Evolutionary conservation across 2,888 invertebrate species (phyloP).

Genomic region (Chirona hameri): DNA sequence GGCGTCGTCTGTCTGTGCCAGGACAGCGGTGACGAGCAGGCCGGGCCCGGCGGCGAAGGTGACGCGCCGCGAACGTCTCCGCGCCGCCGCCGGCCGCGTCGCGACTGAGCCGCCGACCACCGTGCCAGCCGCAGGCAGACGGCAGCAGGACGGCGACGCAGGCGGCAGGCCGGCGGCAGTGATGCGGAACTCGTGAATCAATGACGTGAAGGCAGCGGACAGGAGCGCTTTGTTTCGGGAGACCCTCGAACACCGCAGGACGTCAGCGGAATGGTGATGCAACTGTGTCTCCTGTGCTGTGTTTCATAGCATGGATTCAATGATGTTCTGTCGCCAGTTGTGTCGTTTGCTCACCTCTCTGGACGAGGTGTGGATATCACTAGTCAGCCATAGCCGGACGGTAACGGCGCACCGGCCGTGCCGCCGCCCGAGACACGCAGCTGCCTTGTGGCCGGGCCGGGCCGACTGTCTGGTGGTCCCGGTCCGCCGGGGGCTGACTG

Average conservation of each 20-base stretch:
- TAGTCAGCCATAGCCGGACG: not conserved
- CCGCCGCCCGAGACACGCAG: too few relatives aligned
- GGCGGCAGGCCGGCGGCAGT: not conserved
- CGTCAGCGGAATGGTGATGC: too few relatives aligned
- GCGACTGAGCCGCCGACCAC: not conserved
- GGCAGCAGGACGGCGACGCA: not conserved
- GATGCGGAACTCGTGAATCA: not conserved
- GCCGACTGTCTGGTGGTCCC: not conserved
- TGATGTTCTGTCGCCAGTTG: too few relatives aligned
- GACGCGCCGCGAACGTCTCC: not conserved
- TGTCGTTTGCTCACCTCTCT: too few relatives aligned
- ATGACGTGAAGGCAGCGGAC: too few relatives aligned
- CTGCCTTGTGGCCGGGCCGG: not conserved
- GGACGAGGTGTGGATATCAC: not conserved
- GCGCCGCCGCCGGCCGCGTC: slow-evolving; percentile 9
- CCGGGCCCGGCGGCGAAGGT: not conserved
- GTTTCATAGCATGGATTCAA: too few relatives aligned
- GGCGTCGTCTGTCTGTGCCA: not conserved
- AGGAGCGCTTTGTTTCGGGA: too few relatives aligned
- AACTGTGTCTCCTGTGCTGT: too few relatives aligned
- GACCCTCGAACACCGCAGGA: too few relatives aligned
- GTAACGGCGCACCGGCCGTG: not conserved
- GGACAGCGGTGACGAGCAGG: slow-evolving; percentile 2
- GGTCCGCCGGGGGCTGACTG: too few relatives aligned
- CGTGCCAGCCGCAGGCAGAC: not conserved